Evolutionary conservation across 2,113 vertebrate species (phyloP).

Genomic region (Lepisosteus oculatus): DNA sequence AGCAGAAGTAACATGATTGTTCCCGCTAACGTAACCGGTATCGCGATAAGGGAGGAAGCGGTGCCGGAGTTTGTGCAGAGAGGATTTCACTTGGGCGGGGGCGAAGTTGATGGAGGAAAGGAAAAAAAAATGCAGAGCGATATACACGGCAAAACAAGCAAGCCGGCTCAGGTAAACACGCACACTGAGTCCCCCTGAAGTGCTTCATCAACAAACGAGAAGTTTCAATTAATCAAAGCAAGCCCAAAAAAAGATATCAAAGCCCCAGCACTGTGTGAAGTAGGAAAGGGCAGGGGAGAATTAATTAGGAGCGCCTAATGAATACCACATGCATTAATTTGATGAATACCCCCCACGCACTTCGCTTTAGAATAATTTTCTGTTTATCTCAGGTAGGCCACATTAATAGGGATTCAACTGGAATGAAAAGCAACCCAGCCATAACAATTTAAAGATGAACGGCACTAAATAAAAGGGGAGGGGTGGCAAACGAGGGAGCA

Average conservation of each 20-base stretch:
- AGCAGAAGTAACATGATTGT: too few species aligned
- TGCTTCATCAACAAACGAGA: conserved; percentile 36
- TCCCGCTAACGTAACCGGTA: background rate
- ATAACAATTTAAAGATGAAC: conserved; percentile 22
- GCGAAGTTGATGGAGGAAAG: background rate
- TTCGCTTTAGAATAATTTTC: conserved; percentile 43
- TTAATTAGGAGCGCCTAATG: conserved; percentile 64
- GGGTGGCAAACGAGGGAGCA: conserved; percentile 23
- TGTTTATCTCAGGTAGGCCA: conserved; percentile 37
- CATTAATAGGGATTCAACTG: conserved; percentile 48
- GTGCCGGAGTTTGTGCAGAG: background rate
- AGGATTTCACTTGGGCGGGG: background rate
- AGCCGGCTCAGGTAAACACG: conserved; percentile 11
- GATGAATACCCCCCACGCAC: conserved; percentile 18
- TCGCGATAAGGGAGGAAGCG: background rate
- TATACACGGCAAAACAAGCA: background rate
- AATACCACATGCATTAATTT: conserved; percentile 54
- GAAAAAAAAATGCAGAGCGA: background rate
- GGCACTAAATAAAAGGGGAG: conserved; percentile 19
- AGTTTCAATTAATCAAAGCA: conserved; percentile 32
- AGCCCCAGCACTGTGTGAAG: conserved; percentile 22
- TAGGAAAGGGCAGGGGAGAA: conserved; percentile 38
- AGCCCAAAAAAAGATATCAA: conserved; percentile 22
- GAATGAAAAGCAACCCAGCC: conserved; percentile 38
- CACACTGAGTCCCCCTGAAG: conserved; percentile 14